A percentile compares a stretch with the other conserved stretches of the same genome.
phyloP scores from a whole-genome alignment of 2,113 vertebrate genomes.

The Stictonetta naevosa region DNA sequence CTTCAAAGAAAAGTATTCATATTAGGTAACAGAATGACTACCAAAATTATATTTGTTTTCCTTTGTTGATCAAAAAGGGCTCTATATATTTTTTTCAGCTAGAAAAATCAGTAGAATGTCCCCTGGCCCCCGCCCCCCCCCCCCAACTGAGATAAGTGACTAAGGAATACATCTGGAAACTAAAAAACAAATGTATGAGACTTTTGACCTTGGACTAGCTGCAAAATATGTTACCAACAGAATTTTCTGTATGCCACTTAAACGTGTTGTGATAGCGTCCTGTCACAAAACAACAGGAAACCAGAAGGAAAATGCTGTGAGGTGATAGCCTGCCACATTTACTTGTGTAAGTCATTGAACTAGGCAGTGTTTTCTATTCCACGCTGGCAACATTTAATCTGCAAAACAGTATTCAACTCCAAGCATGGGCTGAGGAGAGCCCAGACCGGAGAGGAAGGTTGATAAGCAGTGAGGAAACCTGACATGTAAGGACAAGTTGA shows the following conservation, averaged over 20 bases:
- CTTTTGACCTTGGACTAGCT: neutral
- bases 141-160: neutral
- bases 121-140: too few species aligned
- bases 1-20: neutral
- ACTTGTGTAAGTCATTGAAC: neutral
- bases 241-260: neutral
- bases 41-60: neutral
- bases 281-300: neutral
- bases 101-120: neutral
- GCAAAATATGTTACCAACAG: neutral
- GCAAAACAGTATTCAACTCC: neutral
- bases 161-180: neutral
- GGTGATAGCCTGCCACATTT: neutral
- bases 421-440: neutral
- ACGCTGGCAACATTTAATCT: neutral
- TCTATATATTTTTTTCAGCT: neutral
- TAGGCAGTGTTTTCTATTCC: neutral
- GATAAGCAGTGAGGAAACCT: conserved; percentile 1
- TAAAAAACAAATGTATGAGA: neutral
- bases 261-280: neutral
- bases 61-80: neutral
- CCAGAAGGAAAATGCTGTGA: neutral
- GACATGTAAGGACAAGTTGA: neutral
- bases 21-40: neutral
- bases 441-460: neutral